Base-by-base conservation (phyloP, 2,797 vertebrate species). In the Falco columbarius region DNA sequence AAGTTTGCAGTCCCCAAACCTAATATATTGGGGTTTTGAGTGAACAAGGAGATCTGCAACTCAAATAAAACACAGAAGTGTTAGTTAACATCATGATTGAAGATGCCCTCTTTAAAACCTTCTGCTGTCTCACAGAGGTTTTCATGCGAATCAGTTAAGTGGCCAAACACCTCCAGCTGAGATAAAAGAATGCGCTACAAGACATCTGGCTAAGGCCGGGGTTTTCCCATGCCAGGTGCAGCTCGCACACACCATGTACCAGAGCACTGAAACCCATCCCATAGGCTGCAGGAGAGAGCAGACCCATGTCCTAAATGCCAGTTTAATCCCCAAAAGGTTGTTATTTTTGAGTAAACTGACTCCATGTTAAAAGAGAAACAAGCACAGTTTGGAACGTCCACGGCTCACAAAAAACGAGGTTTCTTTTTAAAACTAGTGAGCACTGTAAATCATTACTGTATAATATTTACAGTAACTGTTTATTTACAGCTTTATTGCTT, bases 221-320 rank as follows among this genome's bases (percentile, higher is more conserved):
- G 21, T n/a, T 96, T 95, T 93, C 95, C 94, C 90, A 51, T 2
- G 24, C 22, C 63, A 52, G 23, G 79, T 15, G 12, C 71, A 87
- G 84, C 73, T 58, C 5, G 2, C 14, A 3, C 3, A 4, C 2
- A 3, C 8, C 1, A 0, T 10, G 32, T 20, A 20, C 44, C 11
- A n/a, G 42, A 38, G 81, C 83, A 18, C 80, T 21, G 58, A 47
- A 40, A 81, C 47, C 49, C 9, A 3, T 18, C 56, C 75, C 82
- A 23, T 14, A 0, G 2, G 32, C 77, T 68, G 79, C 18, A 6
- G 42, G 42, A 81, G 38, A 42, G 54, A 18, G 56, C 55, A 87
- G 68, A 34, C 8, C 24, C 3, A 1, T 1, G 11, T 7, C 49
- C 56, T 9, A 63, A 84, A 63, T 5, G 24, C n/a, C 76, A 73